These are phyloP conservation scores for Neoniphon sammara DNA, from an alignment of 2,797 vertebrate genomes.

Conservation along the genomic window DNA sequence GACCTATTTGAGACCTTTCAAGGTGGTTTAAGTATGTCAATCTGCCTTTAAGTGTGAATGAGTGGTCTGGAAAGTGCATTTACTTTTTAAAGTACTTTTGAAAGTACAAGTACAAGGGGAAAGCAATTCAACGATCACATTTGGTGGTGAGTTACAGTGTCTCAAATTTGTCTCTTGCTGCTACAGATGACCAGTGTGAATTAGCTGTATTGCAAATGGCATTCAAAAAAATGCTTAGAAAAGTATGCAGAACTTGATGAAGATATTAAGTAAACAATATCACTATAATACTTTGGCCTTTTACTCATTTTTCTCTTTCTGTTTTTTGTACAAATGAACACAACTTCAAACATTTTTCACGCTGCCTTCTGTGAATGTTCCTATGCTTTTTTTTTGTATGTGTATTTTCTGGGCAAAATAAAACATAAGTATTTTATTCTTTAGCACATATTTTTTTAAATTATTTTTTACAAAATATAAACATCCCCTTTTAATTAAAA, in stretches of 20 bases:
- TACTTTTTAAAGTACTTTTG: constrained; percentile 5
- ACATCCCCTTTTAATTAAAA: neutral
- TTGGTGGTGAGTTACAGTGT: neutral
- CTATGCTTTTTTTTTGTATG: no score
- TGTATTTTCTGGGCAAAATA: neutral
- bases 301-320: neutral
- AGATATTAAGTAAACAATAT: neutral
- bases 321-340: neutral
- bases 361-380: neutral
- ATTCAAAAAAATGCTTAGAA: no score
- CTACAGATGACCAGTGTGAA: neutral
- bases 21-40: neutral
- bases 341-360: neutral
- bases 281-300: neutral
- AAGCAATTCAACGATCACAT: neutral
- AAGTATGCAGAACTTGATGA: neutral
- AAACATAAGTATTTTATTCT: neutral
- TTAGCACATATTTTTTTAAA: no score
- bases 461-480: neutral
- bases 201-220: no score
- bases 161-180: neutral
- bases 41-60: constrained; percentile 2
- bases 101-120: neutral
- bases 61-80: neutral
- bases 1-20: constrained; percentile 23